Evolutionary conservation across 64 coral and sea anemone genomes (phyloP).

Genomic region (Cladopsammia gracilis): DNA sequence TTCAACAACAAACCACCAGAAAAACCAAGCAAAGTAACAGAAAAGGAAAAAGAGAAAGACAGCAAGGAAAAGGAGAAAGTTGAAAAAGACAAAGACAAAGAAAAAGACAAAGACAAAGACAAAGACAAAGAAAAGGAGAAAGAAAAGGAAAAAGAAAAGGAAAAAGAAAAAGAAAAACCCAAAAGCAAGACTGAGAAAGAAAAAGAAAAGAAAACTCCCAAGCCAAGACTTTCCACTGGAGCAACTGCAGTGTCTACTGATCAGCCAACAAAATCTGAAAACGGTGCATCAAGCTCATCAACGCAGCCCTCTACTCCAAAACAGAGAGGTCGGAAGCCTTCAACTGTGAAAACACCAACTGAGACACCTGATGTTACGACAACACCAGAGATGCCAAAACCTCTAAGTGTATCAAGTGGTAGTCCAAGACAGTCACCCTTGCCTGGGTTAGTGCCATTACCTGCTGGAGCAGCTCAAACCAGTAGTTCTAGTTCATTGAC

Average conservation of each 20-base stretch:
- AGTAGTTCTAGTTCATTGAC: constrained; percentile 19
- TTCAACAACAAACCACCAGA: constrained; percentile 51
- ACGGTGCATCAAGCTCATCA: not conserved
- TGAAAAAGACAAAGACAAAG: not conserved
- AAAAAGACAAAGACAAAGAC: constrained; percentile 37
- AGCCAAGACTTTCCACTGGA: constrained; percentile 37
- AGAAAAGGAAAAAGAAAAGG: not conserved
- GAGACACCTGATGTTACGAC: constrained; percentile 16
- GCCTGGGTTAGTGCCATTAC: constrained; percentile 24
- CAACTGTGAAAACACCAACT: constrained; percentile 64
- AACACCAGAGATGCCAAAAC: constrained; percentile 46
- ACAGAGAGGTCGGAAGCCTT: constrained; percentile 84
- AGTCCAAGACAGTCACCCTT: constrained; percentile 20
- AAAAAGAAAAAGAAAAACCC: not conserved
- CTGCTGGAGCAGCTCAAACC: constrained; percentile 25
- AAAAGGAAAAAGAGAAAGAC: not conserved
- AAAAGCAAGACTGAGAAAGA: not conserved
- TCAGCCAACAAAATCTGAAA: constrained; percentile 13
- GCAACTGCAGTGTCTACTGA: not conserved
- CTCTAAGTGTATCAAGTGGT: constrained; percentile 10
- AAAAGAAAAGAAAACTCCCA: constrained; percentile 31
- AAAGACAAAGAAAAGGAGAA: constrained; percentile 1
- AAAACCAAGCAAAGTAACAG: not conserved
- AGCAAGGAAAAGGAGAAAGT: constrained; percentile 12
- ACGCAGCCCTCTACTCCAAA: constrained; percentile 67